Evolutionary conservation across 2,888 invertebrate species (phyloP), one percentile per base, ranked within the genome.

Genomic region (Amiota mariae): DNA sequence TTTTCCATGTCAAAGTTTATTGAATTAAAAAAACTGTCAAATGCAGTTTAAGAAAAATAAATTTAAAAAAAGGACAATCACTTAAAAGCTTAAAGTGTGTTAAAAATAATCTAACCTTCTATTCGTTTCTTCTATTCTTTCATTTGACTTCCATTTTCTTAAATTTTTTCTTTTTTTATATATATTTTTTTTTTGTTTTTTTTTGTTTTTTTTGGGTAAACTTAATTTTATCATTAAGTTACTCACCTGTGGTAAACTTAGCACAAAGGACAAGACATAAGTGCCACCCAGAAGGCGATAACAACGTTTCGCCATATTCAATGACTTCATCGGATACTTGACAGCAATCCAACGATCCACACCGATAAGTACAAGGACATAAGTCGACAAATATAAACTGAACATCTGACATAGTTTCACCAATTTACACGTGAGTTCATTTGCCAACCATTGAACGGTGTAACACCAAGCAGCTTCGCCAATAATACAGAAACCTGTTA

Each of bases 371-470:
- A 96, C 96, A 36, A 96, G 91, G 57, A 96, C 92, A 88, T 95
- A 96, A 0, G 96, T 96, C 75, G 96, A 96, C 77, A 96, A 90
- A 87, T 96, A 95, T 71, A 96, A 90, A 70, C 95, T 93, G 85
- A 95, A 95, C 93, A 95, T 94, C 90, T 96, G 95, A 67, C 94
- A 90, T 80, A 94, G 95, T 88, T 96, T 96, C 84, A 96, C 94
- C 72, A 95, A 79, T 90, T 96, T 96, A 89, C 96, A 96, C 61
- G 93, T 92, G 11, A 92, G 88, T 84, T 95, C 94, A 2, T 95
- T 95, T 13, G 94, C 95, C 66, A 93, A 90, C 96, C 96, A 96
- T 76, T 94, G 93, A 0, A 96, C 95, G 0, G 94, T 93, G 72
- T 94, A 94, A 59, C 93, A 93, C 96, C 96, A 96, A 0, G 94